Evolutionary conservation across 2,113 vertebrate species (phyloP), one percentile per base, ranked within the genome.

Genomic region (Hippocampus abdominalis): DNA sequence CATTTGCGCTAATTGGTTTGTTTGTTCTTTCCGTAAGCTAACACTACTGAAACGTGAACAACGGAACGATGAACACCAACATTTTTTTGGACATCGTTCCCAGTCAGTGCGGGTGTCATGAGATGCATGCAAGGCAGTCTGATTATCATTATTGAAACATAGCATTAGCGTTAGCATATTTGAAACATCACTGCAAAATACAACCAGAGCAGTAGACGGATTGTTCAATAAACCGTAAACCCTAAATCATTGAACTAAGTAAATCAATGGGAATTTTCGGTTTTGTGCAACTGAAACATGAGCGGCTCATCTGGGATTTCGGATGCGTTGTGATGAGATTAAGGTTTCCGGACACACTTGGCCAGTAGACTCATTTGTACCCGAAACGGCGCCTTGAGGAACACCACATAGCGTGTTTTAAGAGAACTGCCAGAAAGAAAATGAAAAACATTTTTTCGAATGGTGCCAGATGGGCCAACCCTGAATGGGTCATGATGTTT

Each of bases 331-430:
- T 44, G 23, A 64, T 64, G 62, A 42, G 39, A 64, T 64, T 44
- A 64, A 23, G 62, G 36, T 64, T 40, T 44, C 40, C 7, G n/a
- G 11, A 23, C 39, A 23, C 62, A 64, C 39, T 64, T 42, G 44
- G 62, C 62, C 62, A 64, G 36, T 40, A 64, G 62, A 64, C 62
- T 64, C 5, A 64, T 42, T n/a, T 44, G 62, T 64, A n/a, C 39
- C 12, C 62, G 6, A 42, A 64, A 42, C 23, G 62, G 62, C 39
- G 36, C 62, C 62, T 64, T 42, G 39, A 64, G 62, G 62, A 64
- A 64, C 62, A 64, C 62, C 62, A 25, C 62, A 64, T 40, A 15
- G 21, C n/a, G 8, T 25, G 39, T 42, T 64, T 42, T 23, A 21
- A 23, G 21, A 64, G 12, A 42, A 42, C 32, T 21, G 18, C 60